phyloP scores from a whole-genome alignment of 2,888 invertebrate species.

The Zaprionus lineosus region DNA sequence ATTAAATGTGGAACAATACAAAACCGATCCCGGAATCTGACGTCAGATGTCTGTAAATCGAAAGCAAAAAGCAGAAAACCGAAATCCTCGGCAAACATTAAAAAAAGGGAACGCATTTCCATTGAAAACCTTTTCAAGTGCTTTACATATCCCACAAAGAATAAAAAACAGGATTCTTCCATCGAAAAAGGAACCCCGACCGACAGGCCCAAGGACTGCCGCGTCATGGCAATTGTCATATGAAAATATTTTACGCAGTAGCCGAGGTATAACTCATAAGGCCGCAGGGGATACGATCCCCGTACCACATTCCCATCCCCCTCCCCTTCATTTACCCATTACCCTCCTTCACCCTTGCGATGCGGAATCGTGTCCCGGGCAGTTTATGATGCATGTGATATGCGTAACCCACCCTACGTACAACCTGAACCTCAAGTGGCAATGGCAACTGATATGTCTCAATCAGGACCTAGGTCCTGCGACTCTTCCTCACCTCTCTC shows the following conservation, averaged over 20 bases:
- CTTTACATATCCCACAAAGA: conserved; percentile 33
- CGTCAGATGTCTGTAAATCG: too few species aligned
- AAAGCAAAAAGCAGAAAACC: too few species aligned
- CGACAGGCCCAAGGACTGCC: conserved; percentile 39
- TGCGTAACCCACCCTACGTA: conserved; percentile 60
- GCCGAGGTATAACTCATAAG: conserved; percentile 63
- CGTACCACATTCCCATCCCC: conserved; percentile 5
- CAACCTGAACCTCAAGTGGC: conserved; percentile 46
- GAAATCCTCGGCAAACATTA: conserved; percentile 39
- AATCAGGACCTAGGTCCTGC: conserved; percentile 47
- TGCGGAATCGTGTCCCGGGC: background rate
- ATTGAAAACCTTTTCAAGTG: conserved; percentile 66
- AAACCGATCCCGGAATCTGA: too few species aligned
- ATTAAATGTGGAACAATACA: conserved; percentile 64
- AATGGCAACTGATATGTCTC: conserved; percentile 69
- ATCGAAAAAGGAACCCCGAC: conserved; percentile 6
- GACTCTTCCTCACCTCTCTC: background rate
- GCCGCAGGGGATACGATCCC: conserved; percentile 64
- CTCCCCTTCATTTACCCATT: background rate
- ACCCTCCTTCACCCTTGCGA: background rate
- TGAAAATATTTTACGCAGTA: conserved; percentile 62
- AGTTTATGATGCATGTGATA: conserved; percentile 38
- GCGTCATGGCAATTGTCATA: conserved; percentile 49
- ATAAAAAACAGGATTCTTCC: conserved; percentile 36
- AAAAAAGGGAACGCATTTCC: conserved; percentile 27